Conservation (phyloP, 2,888 invertebrate genomes). For the Hyppa rectilinea region DNA sequence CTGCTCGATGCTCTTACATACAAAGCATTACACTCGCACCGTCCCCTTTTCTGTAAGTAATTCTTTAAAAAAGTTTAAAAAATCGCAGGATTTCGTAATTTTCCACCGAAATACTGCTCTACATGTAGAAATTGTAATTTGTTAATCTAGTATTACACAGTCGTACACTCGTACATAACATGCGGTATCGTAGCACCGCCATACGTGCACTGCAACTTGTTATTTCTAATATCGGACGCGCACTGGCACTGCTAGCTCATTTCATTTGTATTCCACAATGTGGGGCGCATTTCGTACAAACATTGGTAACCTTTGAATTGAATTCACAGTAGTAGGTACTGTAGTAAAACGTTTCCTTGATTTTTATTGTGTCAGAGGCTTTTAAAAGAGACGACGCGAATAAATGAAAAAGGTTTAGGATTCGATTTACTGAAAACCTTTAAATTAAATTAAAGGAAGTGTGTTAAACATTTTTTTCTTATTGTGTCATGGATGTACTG, state of each 20-base stretch:
- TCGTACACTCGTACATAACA: conserved; percentile 37
- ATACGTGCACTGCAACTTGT: conserved; percentile 60
- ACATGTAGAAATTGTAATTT: conserved; percentile 32
- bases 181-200: conserved; percentile 34
- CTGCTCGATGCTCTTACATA: conserved; percentile 25
- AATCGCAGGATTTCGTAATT: background rate
- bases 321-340: conserved; percentile 61
- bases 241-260: conserved; percentile 62
- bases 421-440: conserved; percentile 8
- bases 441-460: conserved; percentile 8
- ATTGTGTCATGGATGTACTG: background rate
- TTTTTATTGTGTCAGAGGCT: conserved; percentile 44
- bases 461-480: background rate
- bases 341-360: conserved; percentile 53
- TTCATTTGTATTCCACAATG: conserved; percentile 70
- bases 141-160: conserved; percentile 39
- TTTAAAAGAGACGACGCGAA: conserved; percentile 9
- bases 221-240: conserved; percentile 65
- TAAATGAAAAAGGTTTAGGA: conserved; percentile 10
- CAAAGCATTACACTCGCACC: background rate
- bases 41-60: background rate
- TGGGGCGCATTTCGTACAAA: conserved; percentile 69
- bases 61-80: background rate
- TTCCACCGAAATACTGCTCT: conserved; percentile 12
- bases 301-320: conserved; percentile 67